Conservation (phyloP, 2,797 vertebrate genomes). For the Mionectes olivaceus region DNA sequence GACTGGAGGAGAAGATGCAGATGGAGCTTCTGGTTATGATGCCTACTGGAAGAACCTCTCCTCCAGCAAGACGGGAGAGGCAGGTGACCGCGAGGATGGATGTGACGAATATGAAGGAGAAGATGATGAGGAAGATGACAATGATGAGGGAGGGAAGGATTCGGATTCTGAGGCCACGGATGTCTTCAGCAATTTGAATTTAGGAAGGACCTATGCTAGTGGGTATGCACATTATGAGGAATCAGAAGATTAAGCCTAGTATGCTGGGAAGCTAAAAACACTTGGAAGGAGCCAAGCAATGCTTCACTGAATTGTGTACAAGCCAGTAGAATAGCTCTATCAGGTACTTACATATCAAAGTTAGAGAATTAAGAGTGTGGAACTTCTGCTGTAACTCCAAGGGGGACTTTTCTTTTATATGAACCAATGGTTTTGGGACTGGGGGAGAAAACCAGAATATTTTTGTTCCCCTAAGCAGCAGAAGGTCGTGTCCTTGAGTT, state of each 20-base stretch:
- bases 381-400: conserved; percentile 10
- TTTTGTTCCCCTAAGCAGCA: background rate
- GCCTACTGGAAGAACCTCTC: conserved; percentile 91
- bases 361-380: background rate
- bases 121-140: conserved; percentile 84
- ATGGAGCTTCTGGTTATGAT: conserved; percentile 90
- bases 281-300: background rate
- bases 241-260: conserved; percentile 64
- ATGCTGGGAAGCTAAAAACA: background rate
- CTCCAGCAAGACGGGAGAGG: conserved; percentile 74
- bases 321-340: background rate
- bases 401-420: background rate
- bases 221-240: conserved; percentile 86
- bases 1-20: conserved; percentile 82
- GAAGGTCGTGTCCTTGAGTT: conserved; percentile 15
- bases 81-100: conserved; percentile 76
- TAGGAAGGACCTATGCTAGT: conserved; percentile 86
- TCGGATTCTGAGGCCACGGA: conserved; percentile 79
- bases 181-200: conserved; percentile 83
- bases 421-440: background rate
- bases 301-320: background rate
- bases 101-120: conserved; percentile 83
- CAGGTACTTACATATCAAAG: background rate
- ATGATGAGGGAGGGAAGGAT: conserved; percentile 84
- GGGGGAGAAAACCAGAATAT: background rate